A percentile compares a stretch with the other conserved stretches of the same genome.
These are phyloP conservation scores for Cheirogaleus major DNA, from an alignment of 2,797 vertebrate species.

Conservation along the genomic window DNA sequence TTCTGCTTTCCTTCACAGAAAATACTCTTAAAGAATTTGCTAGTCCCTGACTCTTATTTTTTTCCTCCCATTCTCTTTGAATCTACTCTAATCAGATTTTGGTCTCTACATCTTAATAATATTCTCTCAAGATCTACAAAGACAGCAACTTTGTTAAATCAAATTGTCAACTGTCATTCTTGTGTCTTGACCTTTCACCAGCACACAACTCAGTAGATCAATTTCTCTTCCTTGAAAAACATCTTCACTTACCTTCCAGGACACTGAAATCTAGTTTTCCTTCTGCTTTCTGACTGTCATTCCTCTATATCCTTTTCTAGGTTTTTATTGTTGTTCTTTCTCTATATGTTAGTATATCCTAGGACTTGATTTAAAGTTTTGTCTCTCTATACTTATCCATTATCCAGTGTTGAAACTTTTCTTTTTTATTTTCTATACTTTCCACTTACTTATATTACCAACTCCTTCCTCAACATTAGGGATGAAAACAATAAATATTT, in stretches of 20 bases:
- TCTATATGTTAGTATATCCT: neutral
- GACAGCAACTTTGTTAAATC: neutral
- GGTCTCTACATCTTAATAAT: neutral
- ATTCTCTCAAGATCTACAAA: neutral
- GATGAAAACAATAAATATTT: neutral
- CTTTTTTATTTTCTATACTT: neutral
- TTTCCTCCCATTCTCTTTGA: neutral
- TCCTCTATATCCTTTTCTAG: neutral
- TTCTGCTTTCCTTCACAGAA: neutral
- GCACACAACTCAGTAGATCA: neutral
- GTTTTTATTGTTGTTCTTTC: neutral
- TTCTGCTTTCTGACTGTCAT: neutral
- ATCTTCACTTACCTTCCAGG: neutral
- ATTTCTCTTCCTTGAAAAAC: neutral
- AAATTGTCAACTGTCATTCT: neutral
- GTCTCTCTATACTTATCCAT: neutral
- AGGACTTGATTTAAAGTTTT: neutral
- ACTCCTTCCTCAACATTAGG: neutral
- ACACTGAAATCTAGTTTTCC: neutral
- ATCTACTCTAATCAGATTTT: neutral
- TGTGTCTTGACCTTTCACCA: neutral
- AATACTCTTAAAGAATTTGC: neutral
- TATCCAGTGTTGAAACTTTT: neutral
- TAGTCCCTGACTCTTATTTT: neutral
- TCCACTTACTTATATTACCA: neutral